Conservation (phyloP, 2,113 vertebrate genomes). For the Chaetodon trifascialis region DNA sequence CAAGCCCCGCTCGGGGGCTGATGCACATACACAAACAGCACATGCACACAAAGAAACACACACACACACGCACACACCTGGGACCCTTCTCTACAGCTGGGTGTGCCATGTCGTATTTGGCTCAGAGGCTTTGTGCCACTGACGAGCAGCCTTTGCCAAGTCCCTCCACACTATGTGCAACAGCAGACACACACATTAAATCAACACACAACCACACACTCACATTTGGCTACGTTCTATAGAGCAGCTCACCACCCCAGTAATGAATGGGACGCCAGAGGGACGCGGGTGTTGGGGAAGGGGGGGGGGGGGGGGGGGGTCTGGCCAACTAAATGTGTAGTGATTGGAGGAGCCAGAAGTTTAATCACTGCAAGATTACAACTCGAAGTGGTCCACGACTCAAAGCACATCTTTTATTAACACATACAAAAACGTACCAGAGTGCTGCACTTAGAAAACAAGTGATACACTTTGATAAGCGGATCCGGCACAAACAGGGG, state of each 20-base stretch:
- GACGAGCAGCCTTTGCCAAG: slow-evolving; percentile 42
- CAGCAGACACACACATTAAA: slow-evolving; percentile 39
- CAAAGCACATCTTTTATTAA: slow-evolving; percentile 45
- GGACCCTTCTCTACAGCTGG: slow-evolving; percentile 56
- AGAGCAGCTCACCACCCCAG: slow-evolving; percentile 45
- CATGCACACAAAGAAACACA: slow-evolving; percentile 32
- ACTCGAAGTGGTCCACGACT: slow-evolving; percentile 7
- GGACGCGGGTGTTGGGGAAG: slow-evolving; percentile 4
- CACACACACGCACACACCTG: slow-evolving; percentile 68
- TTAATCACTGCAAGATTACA: slow-evolving; percentile 45
- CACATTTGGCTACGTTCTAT: slow-evolving; percentile 44
- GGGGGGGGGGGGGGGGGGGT: neutral
- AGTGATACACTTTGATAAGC: neutral
- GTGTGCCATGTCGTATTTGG: slow-evolving; percentile 54
- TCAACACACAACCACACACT: slow-evolving; percentile 23
- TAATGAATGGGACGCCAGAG: slow-evolving; percentile 58
- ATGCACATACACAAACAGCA: slow-evolving; percentile 28
- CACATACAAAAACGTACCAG: slow-evolving; percentile 13
- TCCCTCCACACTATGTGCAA: slow-evolving; percentile 42
- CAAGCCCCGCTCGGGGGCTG: slow-evolving; percentile 29
- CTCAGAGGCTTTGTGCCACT: slow-evolving; percentile 55
- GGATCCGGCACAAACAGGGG: neutral
- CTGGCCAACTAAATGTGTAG: slow-evolving; percentile 1
- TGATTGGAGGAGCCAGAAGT: slow-evolving; percentile 23
- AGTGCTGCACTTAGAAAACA: slow-evolving; percentile 1